phyloP scores from a whole-genome alignment of 1,140 invertebrate species.

The Chironomus tepperi region DNA sequence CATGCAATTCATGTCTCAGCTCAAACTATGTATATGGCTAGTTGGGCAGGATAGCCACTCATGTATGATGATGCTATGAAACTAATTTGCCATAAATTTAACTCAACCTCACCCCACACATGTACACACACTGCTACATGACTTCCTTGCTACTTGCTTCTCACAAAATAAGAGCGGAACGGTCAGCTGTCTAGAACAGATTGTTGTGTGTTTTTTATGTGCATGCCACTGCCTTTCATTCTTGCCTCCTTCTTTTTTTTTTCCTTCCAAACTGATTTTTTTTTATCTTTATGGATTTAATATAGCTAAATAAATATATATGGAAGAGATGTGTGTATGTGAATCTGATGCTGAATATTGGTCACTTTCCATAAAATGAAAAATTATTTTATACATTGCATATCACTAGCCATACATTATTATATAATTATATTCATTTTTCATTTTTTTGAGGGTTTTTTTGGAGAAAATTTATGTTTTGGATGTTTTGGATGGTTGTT shows the following conservation, averaged over 20 bases:
- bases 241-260: background rate
- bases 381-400: constrained; percentile 2
- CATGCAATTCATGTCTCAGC: background rate
- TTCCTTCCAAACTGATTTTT: too few species aligned
- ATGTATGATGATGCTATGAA: background rate
- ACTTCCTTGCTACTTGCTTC: background rate
- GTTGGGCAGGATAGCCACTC: background rate
- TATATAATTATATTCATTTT: background rate
- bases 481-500: too few species aligned
- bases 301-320: too few species aligned
- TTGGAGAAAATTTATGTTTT: too few species aligned
- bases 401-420: background rate
- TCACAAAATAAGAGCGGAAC: constrained; percentile 1
- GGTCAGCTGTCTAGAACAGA: background rate
- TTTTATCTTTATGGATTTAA: too few species aligned
- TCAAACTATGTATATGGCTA: background rate
- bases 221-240: background rate
- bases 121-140: background rate
- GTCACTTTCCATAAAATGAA: background rate
- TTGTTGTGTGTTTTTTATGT: constrained; percentile 14
- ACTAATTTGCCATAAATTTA: constrained; percentile 9
- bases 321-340: background rate
- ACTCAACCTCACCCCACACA: background rate
- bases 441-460: too few species aligned
- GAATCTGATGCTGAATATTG: background rate